phyloP scores from a whole-genome alignment of 37 sponge, comb jelly and placozoan species.

The Trichoplax adhaerens region DNA sequence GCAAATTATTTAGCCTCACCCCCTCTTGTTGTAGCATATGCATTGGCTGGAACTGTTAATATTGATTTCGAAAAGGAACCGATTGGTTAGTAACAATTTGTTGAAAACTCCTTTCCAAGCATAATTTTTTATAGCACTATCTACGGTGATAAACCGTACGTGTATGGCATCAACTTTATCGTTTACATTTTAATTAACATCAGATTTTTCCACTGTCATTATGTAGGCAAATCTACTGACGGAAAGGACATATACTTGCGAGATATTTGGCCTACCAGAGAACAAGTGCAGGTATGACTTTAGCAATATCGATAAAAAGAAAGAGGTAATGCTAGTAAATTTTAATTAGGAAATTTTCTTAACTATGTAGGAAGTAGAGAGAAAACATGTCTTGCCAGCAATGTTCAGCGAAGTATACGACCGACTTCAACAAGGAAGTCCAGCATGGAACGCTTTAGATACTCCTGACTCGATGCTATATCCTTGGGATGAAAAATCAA shows the following conservation, averaged over 20 bases:
- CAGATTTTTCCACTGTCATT: neutral
- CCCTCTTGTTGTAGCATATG: constrained; percentile 80
- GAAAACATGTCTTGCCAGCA: constrained; percentile 59
- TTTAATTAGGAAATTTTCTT: constrained; percentile 4
- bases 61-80: constrained; percentile 87
- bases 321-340: neutral
- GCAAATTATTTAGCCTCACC: constrained; percentile 94
- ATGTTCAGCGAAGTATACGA: constrained; percentile 77
- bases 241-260: constrained; percentile 60
- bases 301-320: neutral
- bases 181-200: neutral
- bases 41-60: constrained; percentile 69
- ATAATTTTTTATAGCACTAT: neutral
- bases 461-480: constrained; percentile 59
- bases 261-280: constrained; percentile 82
- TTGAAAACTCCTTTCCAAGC: neutral
- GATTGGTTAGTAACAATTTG: constrained; percentile 23
- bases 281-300: constrained; percentile 13
- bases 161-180: neutral
- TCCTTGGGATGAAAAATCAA: constrained; percentile 62
- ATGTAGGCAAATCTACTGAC: neutral
- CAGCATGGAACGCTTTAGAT: constrained; percentile 52
- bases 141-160: neutral
- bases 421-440: constrained; percentile 28
- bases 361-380: constrained; percentile 35